phyloP scores from a whole-genome alignment of 2,888 invertebrate genomes.

The Aelia acuminata region DNA sequence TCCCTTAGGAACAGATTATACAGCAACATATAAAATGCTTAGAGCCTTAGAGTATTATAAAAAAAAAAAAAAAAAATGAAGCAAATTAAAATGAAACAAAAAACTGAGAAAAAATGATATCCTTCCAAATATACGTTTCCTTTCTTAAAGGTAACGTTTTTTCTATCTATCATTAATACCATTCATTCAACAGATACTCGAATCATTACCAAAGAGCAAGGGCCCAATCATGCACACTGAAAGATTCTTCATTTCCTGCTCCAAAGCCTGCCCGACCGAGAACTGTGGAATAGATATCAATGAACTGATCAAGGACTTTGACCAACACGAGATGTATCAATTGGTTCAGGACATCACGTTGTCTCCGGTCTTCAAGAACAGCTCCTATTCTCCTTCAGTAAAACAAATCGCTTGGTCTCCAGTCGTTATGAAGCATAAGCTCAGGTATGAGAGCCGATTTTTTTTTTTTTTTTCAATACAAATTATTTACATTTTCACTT shows the following conservation, averaged over 20 bases:
- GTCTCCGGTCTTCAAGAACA: slow-evolving; percentile 62
- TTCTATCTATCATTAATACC: too few species aligned
- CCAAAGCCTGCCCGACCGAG: slow-evolving; percentile 52
- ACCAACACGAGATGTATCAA: slow-evolving; percentile 61
- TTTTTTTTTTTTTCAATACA: too few species aligned
- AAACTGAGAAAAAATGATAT: too few species aligned
- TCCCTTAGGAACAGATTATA: too few species aligned
- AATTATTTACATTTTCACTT: too few species aligned
- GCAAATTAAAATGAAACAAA: too few species aligned
- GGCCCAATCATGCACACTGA: not conserved
- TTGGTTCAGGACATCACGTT: slow-evolving; percentile 64
- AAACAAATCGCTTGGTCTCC: slow-evolving; percentile 64
- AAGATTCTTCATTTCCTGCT: slow-evolving; percentile 38
- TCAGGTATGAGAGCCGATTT: not conserved
- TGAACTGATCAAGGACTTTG: slow-evolving; percentile 62
- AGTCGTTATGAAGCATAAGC: slow-evolving; percentile 30
- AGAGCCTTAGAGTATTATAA: too few species aligned
- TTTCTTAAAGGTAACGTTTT: too few species aligned
- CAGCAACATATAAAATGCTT: too few species aligned
- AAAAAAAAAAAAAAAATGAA: too few species aligned
- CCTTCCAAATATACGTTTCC: too few species aligned
- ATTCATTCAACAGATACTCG: slow-evolving; percentile 20
- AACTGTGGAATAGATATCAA: slow-evolving; percentile 63
- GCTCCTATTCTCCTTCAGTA: slow-evolving; percentile 55
- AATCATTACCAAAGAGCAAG: not conserved